phyloP scores from a whole-genome alignment of 2,888 invertebrate species.

The Drosophila borborema region DNA sequence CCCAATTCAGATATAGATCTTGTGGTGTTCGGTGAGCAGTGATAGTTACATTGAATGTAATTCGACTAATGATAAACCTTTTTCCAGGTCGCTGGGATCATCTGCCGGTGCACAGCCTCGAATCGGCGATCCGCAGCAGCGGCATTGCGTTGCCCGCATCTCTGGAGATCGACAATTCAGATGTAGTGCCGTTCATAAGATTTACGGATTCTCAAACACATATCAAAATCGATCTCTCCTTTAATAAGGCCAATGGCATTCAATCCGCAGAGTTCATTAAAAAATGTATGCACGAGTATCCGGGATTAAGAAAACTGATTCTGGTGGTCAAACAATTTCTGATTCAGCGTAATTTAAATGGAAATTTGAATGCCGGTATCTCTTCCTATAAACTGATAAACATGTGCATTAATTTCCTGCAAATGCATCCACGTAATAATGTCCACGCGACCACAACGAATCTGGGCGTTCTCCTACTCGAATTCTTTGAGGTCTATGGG shows the following conservation, averaged over 20 bases:
- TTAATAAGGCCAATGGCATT: slow-evolving; percentile 99
- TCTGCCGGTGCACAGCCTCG: slow-evolving; percentile 95
- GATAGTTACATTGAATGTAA: background rate
- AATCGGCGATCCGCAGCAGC: slow-evolving; percentile 94
- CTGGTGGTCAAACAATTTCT: slow-evolving; percentile 99
- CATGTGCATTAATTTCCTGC: slow-evolving; percentile 98
- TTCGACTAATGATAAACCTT: background rate
- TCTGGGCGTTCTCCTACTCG: slow-evolving; percentile 96
- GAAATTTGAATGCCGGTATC: slow-evolving; percentile 89
- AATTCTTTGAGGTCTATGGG: slow-evolving; percentile 99
- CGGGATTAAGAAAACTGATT: slow-evolving; percentile 96
- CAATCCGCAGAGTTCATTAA: slow-evolving; percentile 98
- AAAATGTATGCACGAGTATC: slow-evolving; percentile 94
- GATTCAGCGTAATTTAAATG: slow-evolving; percentile 98
- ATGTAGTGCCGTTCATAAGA: slow-evolving; percentile 99
- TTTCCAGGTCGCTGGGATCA: slow-evolving; percentile 90
- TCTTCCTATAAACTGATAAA: slow-evolving; percentile 99
- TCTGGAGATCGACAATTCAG: slow-evolving; percentile 98
- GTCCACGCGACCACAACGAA: slow-evolving; percentile 88
- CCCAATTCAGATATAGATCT: slow-evolving; percentile 94
- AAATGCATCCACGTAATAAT: slow-evolving; percentile 94
- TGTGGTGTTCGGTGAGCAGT: slow-evolving; percentile 87
- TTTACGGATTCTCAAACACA: slow-evolving; percentile 92
- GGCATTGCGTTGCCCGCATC: slow-evolving; percentile 94
- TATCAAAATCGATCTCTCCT: slow-evolving; percentile 98